These are phyloP conservation scores for Caenorhabditis sp. DNA, from an alignment of 2,888 invertebrate species.

Conservation along the genomic window DNA sequence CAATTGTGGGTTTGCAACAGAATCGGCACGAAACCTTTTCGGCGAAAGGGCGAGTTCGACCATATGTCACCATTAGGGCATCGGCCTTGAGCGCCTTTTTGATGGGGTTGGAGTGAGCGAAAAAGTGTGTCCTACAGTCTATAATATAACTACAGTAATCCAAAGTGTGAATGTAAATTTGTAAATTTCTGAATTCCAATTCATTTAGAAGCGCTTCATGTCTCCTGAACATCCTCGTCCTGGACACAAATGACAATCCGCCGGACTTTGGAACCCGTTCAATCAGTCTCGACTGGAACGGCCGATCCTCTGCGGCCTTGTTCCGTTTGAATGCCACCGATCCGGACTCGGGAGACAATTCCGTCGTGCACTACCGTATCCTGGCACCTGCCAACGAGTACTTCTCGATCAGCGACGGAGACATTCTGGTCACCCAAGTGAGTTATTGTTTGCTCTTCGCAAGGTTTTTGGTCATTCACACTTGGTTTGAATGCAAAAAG, in stretches of 20 bases:
- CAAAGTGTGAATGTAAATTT: no score
- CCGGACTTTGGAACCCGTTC: constrained; percentile 87
- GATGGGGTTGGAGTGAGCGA: background rate
- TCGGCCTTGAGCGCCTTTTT: background rate
- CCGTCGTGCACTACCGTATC: constrained; percentile 89
- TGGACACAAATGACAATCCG: constrained; percentile 89
- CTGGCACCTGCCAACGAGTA: constrained; percentile 81
- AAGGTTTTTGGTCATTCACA: constrained; percentile 5
- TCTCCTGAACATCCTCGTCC: constrained; percentile 86
- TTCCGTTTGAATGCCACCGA: constrained; percentile 87
- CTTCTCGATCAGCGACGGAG: constrained; percentile 84
- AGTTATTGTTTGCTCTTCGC: constrained; percentile 15
- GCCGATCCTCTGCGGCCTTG: constrained; percentile 15
- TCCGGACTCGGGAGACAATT: constrained; percentile 88
- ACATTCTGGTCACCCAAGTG: constrained; percentile 28
- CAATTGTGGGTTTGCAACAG: background rate
- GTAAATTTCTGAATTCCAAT: no score
- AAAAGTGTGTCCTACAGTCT: background rate
- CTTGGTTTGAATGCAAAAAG: background rate
- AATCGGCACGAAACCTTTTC: background rate
- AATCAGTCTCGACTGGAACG: constrained; percentile 60
- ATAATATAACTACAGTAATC: no score
- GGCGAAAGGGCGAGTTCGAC: background rate
- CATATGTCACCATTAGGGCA: background rate
- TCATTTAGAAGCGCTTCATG: constrained; percentile 84